Evolutionary conservation across 1,140 invertebrate genomes (phyloP).

Genomic region (Branchinecta lynchi): DNA sequence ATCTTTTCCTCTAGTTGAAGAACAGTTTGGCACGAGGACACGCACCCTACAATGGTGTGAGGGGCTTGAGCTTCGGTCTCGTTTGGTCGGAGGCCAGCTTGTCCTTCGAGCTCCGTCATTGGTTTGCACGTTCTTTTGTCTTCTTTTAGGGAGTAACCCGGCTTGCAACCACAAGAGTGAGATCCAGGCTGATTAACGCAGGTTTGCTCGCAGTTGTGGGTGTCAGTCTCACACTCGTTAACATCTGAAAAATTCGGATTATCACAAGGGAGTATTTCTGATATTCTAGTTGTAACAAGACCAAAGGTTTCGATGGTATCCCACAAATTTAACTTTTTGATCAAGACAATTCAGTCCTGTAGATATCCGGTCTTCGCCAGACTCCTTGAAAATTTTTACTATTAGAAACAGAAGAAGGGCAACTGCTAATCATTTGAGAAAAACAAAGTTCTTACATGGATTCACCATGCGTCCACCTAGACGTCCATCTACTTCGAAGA

Average conservation of each 20-base stretch:
- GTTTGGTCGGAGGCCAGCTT: slow-evolving; percentile 19
- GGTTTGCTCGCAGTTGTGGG: slow-evolving; percentile 41
- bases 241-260: slow-evolving; percentile 39
- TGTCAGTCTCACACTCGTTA: slow-evolving; percentile 47
- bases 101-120: slow-evolving; percentile 23
- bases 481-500: no score
- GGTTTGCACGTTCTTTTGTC: slow-evolving; percentile 44
- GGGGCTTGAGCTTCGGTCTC: not conserved
- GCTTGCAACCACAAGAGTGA: slow-evolving; percentile 39
- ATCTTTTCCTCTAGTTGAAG: slow-evolving; percentile 39
- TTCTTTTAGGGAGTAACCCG: slow-evolving; percentile 35
- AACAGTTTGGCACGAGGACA: slow-evolving; percentile 42
- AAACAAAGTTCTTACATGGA: no score
- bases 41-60: slow-evolving; percentile 34
- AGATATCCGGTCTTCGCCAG: no score
- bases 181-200: slow-evolving; percentile 43
- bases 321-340: no score
- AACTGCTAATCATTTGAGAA: no score
- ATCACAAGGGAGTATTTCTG: no score
- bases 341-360: no score
- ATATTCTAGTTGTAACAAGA: no score
- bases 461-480: no score
- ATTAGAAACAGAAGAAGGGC: no score
- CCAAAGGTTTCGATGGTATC: no score
- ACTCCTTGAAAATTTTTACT: no score